Evolutionary conservation across 1,140 invertebrate genomes (phyloP).

Genomic region (Diachasma alloeum): DNA sequence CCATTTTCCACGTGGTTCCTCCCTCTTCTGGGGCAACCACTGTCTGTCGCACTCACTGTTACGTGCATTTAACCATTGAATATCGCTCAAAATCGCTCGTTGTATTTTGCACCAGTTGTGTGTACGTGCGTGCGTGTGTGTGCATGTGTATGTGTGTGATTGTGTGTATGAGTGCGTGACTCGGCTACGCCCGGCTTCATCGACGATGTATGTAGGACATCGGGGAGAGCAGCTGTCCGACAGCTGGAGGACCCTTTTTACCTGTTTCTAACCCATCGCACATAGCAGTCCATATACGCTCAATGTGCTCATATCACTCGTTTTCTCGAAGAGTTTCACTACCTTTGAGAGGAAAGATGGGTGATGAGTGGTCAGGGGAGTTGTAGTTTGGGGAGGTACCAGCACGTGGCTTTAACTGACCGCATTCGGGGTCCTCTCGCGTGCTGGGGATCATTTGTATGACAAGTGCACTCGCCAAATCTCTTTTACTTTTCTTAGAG

Average conservation of each 20-base stretch:
- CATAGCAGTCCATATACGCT: background rate
- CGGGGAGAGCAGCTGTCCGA: conserved; percentile 61
- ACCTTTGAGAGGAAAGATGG: background rate
- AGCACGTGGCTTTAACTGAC: background rate
- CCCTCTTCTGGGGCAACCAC: background rate
- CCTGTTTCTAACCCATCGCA: conserved; percentile 48
- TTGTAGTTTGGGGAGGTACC: background rate
- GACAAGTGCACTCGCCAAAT: too few relatives aligned
- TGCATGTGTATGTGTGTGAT: conserved; percentile 10
- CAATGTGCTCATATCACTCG: conserved; percentile 6
- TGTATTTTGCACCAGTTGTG: conserved; percentile 4
- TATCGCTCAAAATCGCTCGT: background rate
- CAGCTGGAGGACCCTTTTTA: conserved; percentile 66
- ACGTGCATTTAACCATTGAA: conserved; percentile 5
- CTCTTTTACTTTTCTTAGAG: too few relatives aligned
- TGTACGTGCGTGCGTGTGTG: too few relatives aligned
- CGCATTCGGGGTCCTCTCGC: background rate
- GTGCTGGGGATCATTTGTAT: background rate
- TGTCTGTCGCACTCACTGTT: conserved; percentile 30
- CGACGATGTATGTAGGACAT: conserved; percentile 62
- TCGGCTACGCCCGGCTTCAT: conserved; percentile 28
- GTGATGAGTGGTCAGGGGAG: background rate
- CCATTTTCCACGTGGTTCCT: conserved; percentile 10
- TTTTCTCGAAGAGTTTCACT: background rate
- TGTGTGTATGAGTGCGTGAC: conserved; percentile 15